phyloP scores from a whole-genome alignment of 2,113 vertebrate species.

The Xenopus laevis region DNA sequence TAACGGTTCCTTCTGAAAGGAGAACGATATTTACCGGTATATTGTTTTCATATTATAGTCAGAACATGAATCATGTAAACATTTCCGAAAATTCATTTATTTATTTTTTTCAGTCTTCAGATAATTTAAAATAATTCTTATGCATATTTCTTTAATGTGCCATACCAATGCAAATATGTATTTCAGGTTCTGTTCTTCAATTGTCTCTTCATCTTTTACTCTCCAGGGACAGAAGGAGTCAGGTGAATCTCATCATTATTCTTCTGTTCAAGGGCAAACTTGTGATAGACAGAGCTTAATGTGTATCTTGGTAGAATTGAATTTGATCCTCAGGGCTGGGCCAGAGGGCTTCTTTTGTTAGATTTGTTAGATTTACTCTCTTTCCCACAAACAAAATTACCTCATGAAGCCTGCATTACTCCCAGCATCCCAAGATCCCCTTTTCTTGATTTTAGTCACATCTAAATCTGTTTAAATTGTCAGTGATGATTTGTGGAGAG shows the following conservation, averaged over 20 bases:
- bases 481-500: conserved; percentile 62
- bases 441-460: conserved; percentile 69
- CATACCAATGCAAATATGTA: conserved; percentile 38
- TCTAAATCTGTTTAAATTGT: conserved; percentile 71
- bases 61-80: too few species aligned
- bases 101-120: too few species aligned
- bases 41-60: too few species aligned
- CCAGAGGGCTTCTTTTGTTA: conserved; percentile 69
- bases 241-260: conserved; percentile 73
- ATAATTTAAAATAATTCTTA: too few species aligned
- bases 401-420: conserved; percentile 61
- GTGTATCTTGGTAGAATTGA: conserved; percentile 84
- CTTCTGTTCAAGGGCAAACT: conserved; percentile 78
- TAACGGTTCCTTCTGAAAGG: too few species aligned
- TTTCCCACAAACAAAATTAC: conserved; percentile 80
- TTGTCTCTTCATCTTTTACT: conserved; percentile 56
- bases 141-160: not conserved
- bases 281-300: conserved; percentile 85
- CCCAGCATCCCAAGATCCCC: conserved; percentile 62
- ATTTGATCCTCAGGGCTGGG: conserved; percentile 84
- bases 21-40: too few species aligned
- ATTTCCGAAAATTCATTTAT: too few species aligned
- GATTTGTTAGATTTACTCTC: conserved; percentile 78
- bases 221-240: conserved; percentile 47
- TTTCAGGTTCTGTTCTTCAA: conserved; percentile 49